Percentiles rank a stretch among this genome's conserved stretches.
Evolutionary conservation across 2,113 vertebrate species (phyloP).

Genomic region (Ibidorhyncha struthersii): DNA sequence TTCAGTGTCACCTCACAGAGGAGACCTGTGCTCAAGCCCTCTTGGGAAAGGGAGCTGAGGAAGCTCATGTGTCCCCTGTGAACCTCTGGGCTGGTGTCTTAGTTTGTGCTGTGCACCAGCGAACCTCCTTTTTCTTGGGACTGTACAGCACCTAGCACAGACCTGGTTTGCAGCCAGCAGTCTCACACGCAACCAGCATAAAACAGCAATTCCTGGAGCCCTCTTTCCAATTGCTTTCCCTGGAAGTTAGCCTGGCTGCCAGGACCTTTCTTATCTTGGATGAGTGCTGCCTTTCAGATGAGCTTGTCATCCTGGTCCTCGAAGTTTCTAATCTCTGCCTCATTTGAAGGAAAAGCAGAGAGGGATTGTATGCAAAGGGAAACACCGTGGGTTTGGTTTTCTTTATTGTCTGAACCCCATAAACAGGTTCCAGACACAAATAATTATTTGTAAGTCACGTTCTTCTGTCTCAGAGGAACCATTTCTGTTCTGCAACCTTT

Average conservation of each 20-base stretch:
- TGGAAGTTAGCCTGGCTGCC: background rate
- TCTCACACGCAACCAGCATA: background rate
- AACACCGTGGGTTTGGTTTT: background rate
- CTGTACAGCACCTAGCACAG: background rate
- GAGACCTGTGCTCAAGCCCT: background rate
- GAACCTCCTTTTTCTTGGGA: background rate
- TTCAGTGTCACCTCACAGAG: background rate
- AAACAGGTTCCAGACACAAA: conserved; percentile 46
- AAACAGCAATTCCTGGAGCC: background rate
- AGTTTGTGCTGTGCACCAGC: background rate
- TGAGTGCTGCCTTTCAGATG: background rate
- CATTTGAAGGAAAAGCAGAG: background rate
- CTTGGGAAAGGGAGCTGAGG: background rate
- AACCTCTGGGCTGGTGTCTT: background rate
- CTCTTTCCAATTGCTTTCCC: background rate
- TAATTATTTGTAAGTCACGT: conserved; percentile 53
- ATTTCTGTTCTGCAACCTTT: conserved; percentile 13
- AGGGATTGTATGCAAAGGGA: background rate
- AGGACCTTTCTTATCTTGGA: background rate
- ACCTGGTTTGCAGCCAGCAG: background rate
- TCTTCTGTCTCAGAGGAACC: conserved; percentile 48
- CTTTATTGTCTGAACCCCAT: conserved; percentile 4
- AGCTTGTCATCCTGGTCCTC: background rate
- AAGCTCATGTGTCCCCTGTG: accelerated
- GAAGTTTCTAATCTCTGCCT: background rate